Evolutionary conservation across 2,113 vertebrate species (phyloP), one percentile per base, ranked within the genome.

Genomic region (Tretioscincus oriximinensis): DNA sequence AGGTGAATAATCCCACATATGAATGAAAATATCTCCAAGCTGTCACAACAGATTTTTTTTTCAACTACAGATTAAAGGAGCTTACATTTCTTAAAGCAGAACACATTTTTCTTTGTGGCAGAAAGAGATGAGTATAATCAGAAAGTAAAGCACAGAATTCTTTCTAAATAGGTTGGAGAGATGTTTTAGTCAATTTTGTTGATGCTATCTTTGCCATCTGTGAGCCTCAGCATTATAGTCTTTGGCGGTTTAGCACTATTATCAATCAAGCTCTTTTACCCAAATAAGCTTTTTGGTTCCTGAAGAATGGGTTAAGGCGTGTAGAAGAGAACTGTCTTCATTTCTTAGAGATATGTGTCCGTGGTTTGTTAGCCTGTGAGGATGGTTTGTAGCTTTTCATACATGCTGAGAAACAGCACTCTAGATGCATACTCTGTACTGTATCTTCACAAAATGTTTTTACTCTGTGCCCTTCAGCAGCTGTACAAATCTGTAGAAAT

Each of bases 141-240:
- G 87, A 90, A 89, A 78, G 73, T 14, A 73, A 80, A 90, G 35
- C 70, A 58, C 78, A 89, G 51, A 78, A 80, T 87, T 77, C 24
- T 31, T 81, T 73, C 54, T 81, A 28, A 82, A 67, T 24, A 5
- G 51, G 31, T 10, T 31, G 2, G 20, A 26, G 2, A 75, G 49
- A 29, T 71, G 82, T 26, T 65, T 88, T 66, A 77, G 81, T 29
- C 78, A 86, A 75, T 90, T 85, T 60, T n/a, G 35, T 79, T 84
- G 86, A 87, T 77, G 86, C 86, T 89, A 88, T 89, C 90, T 90
- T 68, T 7, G n/a, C 90, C 84, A 88, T 92, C 91, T 93, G 87
- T 81, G 88, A 81, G 88, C 82, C 81, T 91, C 66, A 16, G 26
- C 90, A 85, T 85, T 82, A 12, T 86, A 70, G 80, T 88, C 79